These are phyloP conservation scores for Drosophila mimica DNA, from an alignment of 2,888 invertebrate species.

Conservation along the genomic window DNA sequence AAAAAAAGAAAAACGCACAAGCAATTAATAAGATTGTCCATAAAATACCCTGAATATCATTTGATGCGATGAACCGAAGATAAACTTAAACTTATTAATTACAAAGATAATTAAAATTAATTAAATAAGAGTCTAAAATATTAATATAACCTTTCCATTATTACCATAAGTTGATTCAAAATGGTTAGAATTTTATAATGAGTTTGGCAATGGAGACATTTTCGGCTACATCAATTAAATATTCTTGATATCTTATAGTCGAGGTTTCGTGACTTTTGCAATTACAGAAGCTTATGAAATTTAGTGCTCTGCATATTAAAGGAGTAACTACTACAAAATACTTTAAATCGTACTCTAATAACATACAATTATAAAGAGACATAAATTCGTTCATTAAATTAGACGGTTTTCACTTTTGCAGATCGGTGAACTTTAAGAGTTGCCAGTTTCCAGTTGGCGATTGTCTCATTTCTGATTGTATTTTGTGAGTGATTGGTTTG, in stretches of 20 bases:
- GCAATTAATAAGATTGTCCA: slow-evolving; percentile 5
- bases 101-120: background rate
- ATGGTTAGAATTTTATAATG: too few species aligned
- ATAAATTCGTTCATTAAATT: background rate
- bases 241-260: background rate
- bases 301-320: background rate
- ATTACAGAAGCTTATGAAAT: background rate
- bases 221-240: background rate
- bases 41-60: background rate
- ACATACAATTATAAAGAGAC: background rate
- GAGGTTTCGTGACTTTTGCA: background rate
- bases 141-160: background rate
- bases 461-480: background rate
- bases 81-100: background rate
- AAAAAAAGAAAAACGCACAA: slow-evolving; percentile 12
- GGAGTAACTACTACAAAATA: background rate
- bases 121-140: background rate
- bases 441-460: background rate
- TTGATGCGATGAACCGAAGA: background rate
- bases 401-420: slow-evolving; percentile 6
- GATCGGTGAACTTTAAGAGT: slow-evolving; percentile 17
- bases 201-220: too few species aligned
- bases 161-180: too few species aligned
- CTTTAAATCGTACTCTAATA: background rate
- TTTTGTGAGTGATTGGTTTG: background rate